Conservation (phyloP, 2,113 vertebrate species). For the Acinonyx jubatus region DNA sequence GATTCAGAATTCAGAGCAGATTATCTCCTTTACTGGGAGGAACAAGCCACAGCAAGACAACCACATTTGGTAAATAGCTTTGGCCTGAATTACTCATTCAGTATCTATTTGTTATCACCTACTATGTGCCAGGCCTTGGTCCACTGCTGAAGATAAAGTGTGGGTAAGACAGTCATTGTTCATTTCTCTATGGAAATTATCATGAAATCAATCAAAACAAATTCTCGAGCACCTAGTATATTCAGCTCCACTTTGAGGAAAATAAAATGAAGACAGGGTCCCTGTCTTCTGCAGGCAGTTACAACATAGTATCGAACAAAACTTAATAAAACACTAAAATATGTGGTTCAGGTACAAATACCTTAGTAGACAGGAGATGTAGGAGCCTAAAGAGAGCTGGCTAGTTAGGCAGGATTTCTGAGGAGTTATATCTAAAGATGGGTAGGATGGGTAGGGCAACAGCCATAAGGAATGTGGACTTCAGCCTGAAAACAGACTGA, state of each 20-base stretch:
- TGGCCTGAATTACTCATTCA: neutral
- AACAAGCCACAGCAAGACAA: neutral
- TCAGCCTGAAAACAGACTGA: neutral
- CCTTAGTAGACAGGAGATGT: neutral
- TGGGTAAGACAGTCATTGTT: neutral
- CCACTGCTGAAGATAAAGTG: neutral
- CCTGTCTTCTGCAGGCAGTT: neutral
- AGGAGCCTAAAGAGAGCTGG: neutral
- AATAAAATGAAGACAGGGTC: neutral
- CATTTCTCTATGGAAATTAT: neutral
- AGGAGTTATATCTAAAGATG: neutral
- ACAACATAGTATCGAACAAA: neutral
- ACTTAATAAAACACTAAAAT: neutral
- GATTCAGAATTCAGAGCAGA: neutral
- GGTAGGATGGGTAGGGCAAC: neutral
- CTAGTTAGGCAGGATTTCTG: neutral
- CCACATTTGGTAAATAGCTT: neutral
- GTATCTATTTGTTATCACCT: constrained; percentile 24
- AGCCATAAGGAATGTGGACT: neutral
- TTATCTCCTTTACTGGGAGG: neutral
- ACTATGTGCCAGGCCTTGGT: neutral
- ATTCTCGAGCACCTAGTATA: neutral
- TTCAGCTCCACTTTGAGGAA: neutral
- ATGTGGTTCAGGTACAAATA: neutral
- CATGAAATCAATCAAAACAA: constrained; percentile 24